A percentile compares a stretch with the other conserved stretches of the same genome.
Evolutionary conservation across 2,113 vertebrate genomes (phyloP).

Genomic region (Urocynchramus pylzowi): DNA sequence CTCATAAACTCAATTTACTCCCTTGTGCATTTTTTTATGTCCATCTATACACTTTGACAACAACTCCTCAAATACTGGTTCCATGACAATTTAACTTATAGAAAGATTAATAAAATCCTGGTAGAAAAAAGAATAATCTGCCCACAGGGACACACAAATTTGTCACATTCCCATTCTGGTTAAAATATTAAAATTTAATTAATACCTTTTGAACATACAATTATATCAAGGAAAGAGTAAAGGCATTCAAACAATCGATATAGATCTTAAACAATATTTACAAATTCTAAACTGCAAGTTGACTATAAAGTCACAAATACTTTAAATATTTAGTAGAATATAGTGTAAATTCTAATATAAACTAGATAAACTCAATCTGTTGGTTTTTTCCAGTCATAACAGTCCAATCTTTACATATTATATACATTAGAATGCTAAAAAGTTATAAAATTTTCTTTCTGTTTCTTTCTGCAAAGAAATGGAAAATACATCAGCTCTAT

Average conservation of each 20-base stretch:
- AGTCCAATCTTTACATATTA: conserved; percentile 59
- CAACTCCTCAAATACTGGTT: background rate
- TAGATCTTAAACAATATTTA: conserved; percentile 40
- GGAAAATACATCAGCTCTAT: conserved; percentile 73
- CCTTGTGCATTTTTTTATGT: background rate
- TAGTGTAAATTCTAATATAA: conserved; percentile 69
- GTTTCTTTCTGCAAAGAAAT: conserved; percentile 48
- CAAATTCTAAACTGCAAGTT: conserved; percentile 47
- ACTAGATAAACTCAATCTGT: conserved; percentile 46
- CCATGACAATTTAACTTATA: background rate
- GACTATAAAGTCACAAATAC: conserved; percentile 62
- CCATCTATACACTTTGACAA: background rate
- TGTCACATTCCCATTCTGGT: background rate
- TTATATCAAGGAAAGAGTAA: conserved; percentile 59
- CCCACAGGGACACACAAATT: background rate
- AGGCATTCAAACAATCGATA: conserved; percentile 50
- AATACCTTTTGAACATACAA: conserved; percentile 55
- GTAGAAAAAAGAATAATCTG: background rate
- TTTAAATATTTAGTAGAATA: conserved; percentile 59
- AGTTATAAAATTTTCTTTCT: conserved; percentile 71
- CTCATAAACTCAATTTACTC: background rate
- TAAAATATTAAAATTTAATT: conserved; percentile 74
- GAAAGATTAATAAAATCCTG: background rate
- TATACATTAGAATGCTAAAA: conserved; percentile 72
- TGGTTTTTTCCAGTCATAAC: conserved; percentile 18